Conservation (phyloP, 1,140 invertebrate species). For the Sycobia sp. region DNA sequence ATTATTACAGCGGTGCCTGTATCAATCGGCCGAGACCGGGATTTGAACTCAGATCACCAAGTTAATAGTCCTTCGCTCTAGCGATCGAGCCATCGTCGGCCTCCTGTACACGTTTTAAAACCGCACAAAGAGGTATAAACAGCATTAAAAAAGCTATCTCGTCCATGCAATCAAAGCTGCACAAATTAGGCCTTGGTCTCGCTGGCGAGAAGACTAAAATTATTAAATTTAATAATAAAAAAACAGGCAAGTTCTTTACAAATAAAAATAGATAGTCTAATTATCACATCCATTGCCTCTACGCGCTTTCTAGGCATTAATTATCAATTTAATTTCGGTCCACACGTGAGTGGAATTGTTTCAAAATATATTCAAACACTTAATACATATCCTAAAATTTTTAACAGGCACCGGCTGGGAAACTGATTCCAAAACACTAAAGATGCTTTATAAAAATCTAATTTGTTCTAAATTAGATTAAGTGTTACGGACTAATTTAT, state of each 20-base stretch:
- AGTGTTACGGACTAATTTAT: no score
- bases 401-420: constrained; percentile 20
- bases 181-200: neutral
- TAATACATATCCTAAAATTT: constrained; percentile 18
- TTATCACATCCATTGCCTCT: neutral
- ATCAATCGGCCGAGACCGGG: no score
- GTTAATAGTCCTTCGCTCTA: no score
- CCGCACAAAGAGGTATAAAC: neutral
- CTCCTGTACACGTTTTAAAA: neutral
- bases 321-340: neutral
- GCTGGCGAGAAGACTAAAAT: neutral
- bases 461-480: constrained; percentile 5
- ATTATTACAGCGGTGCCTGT: no score
- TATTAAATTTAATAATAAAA: neutral
- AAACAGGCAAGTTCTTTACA: neutral
- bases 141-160: neutral
- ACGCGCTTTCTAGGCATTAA: neutral
- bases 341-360: neutral
- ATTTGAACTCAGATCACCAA: no score
- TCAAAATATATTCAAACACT: neutral
- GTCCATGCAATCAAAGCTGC: neutral
- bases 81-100: no score
- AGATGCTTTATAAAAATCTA: neutral
- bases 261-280: neutral
- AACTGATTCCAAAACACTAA: neutral